Conservation (phyloP, 2,113 vertebrate species). For the Gallinago jamesoni region DNA sequence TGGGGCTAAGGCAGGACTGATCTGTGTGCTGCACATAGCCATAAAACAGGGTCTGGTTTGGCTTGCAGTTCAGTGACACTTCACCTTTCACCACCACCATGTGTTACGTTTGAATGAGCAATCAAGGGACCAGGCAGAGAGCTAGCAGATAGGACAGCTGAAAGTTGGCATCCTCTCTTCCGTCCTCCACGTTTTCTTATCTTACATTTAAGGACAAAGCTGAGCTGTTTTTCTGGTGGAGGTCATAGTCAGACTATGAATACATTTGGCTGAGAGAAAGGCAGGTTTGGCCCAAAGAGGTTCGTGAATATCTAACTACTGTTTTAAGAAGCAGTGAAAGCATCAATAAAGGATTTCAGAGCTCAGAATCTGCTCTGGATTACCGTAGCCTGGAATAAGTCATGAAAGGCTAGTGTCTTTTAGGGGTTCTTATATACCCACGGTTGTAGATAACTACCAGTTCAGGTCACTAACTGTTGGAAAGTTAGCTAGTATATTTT, state of each 20-base stretch:
- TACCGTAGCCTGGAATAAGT: neutral
- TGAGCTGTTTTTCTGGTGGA: neutral
- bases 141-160: neutral
- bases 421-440: neutral
- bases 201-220: neutral
- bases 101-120: neutral
- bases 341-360: neutral
- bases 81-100: neutral
- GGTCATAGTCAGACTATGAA: neutral
- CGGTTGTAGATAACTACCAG: neutral
- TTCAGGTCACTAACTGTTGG: neutral
- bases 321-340: neutral
- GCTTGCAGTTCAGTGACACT: neutral
- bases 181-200: neutral
- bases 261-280: neutral
- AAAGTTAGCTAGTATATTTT: neutral
- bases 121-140: neutral
- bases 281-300: neutral
- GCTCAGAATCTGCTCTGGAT: neutral
- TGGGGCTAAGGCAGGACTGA: neutral
- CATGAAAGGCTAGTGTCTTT: neutral
- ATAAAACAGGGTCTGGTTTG: neutral
- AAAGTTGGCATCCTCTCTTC: neutral
- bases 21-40: neutral
- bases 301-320: neutral